Conservation (phyloP, 1,140 invertebrate genomes). For the Phymastichus coffea region DNA sequence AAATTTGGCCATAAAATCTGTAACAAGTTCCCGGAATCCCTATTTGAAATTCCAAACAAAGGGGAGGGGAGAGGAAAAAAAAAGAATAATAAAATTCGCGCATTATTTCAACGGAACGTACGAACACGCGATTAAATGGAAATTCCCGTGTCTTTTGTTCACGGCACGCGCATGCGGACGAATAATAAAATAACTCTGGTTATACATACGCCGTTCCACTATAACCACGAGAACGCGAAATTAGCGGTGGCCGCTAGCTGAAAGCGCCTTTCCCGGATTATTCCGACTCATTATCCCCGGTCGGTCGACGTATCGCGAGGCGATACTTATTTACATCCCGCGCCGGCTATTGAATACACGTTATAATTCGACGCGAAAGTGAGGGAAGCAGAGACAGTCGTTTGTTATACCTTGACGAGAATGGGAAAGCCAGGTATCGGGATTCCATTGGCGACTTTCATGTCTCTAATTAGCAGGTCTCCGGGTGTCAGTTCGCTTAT, state of each 20-base stretch:
- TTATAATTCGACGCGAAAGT: neutral
- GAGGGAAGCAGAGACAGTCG: neutral
- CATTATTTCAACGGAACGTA: too few species aligned
- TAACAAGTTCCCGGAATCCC: too few species aligned
- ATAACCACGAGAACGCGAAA: neutral
- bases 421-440: slow-evolving; percentile 63
- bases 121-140: too few species aligned
- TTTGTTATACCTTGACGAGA: slow-evolving; percentile 49
- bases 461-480: slow-evolving; percentile 66
- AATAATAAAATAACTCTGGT: too few species aligned
- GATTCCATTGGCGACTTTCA: slow-evolving; percentile 63
- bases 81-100: too few species aligned
- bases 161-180: too few species aligned
- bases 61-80: too few species aligned
- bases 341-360: neutral
- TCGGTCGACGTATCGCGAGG: neutral
- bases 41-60: too few species aligned
- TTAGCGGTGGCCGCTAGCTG: neutral
- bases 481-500: slow-evolving; percentile 56
- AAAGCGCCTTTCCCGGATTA: neutral
- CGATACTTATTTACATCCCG: neutral
- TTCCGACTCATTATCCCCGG: slow-evolving; percentile 1
- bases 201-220: too few species aligned
- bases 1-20: too few species aligned
- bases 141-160: too few species aligned